Conservation (phyloP, 2,797 vertebrate genomes). For the Lindbergichthys nudifrons region DNA sequence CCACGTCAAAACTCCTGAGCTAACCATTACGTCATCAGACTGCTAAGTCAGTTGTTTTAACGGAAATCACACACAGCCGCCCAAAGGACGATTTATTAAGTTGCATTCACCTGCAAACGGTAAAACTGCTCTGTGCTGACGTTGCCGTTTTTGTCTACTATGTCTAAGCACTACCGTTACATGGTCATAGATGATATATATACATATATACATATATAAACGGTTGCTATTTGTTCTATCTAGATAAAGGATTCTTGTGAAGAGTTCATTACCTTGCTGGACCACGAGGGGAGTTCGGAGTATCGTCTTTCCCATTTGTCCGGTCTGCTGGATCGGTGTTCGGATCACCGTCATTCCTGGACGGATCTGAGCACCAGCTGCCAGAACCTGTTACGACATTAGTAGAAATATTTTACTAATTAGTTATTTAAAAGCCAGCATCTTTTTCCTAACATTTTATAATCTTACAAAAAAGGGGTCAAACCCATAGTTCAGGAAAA, state of each 20-base stretch:
- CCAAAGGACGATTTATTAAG: no score
- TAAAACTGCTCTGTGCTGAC: no score
- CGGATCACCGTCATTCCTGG: slow-evolving; percentile 95
- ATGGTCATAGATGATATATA: no score
- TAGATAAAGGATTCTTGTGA: not conserved
- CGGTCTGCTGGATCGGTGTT: slow-evolving; percentile 90
- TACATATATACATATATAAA: no score
- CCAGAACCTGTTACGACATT: slow-evolving; percentile 84
- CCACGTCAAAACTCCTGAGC: no score
- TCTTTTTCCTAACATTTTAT: not conserved
- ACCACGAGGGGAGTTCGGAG: slow-evolving; percentile 94
- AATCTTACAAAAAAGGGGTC: not conserved
- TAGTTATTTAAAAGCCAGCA: slow-evolving; percentile 8
- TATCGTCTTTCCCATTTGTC: slow-evolving; percentile 90
- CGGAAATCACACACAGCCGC: no score
- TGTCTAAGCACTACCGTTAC: no score
- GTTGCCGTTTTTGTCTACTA: no score
- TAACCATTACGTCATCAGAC: no score
- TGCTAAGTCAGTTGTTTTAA: no score
- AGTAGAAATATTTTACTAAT: not conserved
- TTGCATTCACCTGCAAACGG: no score
- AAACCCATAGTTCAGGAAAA: not conserved
- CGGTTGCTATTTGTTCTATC: not conserved
- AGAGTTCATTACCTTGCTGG: slow-evolving; percentile 90
- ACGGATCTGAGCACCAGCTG: slow-evolving; percentile 88